Base-by-base conservation (phyloP, 1,140 invertebrate genomes). In the Drosophila serrata region DNA sequence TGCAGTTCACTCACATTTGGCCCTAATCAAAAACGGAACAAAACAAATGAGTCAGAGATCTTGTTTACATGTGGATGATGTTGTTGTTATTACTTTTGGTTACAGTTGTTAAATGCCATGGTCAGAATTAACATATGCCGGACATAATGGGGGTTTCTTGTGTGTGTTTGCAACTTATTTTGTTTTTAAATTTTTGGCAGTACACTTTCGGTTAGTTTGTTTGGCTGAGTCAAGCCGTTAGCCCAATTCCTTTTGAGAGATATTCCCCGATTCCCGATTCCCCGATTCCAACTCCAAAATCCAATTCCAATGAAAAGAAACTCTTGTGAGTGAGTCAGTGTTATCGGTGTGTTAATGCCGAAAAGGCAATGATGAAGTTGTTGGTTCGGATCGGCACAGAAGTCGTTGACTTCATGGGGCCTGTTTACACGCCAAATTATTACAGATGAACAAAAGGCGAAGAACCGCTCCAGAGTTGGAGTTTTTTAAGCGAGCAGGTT, bases 361-460 rank as follows among this genome's bases (percentile, higher is more conserved):
- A 65, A 37, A 64, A 37, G 68, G 43, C 13, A 69, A 74, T 73
- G 57, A 73, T 62, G 57, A 75, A 53, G 72, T 74, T 75, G 46
- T 29, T 42, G 63, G 51, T 24, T 37, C 33, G 33, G 51, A 63
- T 58, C 53, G 46, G 46, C 73, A 70, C 77, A 90, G 85, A 88
- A 90, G 85, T 88, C 84, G 77, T 90, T 88, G 84, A 88, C 85
- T 90, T 57, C 69, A 72, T 72, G 68, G 72, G 69, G 69, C 69
- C 69, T 53, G 31, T 90, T 88, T 87, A 87, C 84, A 88, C 84
- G 84, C 80, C 80, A 88, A 88, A 88, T 88, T 88, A 88, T 88
- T 88, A 88, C 84, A 88, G 84, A 88, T 88, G 84, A 84, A 87
- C 86, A 82, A 77, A 73, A 73, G 67, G 65, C 82, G 77, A 84